A percentile compares a stretch with the other conserved stretches of the same genome.
Conservation (phyloP, 1,140 invertebrate species). For the Lerema accius region DNA sequence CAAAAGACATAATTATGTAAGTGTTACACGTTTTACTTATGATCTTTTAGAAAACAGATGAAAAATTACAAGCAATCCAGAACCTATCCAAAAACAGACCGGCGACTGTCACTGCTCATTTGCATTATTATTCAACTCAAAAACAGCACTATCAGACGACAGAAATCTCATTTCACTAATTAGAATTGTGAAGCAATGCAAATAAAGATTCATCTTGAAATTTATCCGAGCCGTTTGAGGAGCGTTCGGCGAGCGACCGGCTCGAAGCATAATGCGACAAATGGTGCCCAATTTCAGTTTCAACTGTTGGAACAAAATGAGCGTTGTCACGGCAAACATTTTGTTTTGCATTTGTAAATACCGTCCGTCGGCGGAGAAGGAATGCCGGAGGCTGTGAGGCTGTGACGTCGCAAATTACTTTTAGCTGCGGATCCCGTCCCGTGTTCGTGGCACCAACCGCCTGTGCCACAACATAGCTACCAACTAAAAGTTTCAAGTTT, state of each 20-base stretch:
- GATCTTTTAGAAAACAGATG: too few species aligned
- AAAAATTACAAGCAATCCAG: too few species aligned
- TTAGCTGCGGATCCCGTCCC: constrained; percentile 60
- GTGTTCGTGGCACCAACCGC: constrained; percentile 58
- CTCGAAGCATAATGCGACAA: neutral
- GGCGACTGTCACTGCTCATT: too few species aligned
- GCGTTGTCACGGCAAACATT: constrained; percentile 69
- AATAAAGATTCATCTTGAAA: neutral
- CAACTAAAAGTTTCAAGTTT: constrained; percentile 67
- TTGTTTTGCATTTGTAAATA: constrained; percentile 73
- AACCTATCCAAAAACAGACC: too few species aligned
- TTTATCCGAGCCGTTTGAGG: neutral
- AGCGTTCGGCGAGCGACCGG: neutral
- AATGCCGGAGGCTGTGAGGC: constrained; percentile 54
- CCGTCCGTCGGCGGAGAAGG: constrained; percentile 42
- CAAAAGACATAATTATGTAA: too few species aligned
- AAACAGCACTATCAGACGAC: neutral
- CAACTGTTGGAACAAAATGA: constrained; percentile 46
- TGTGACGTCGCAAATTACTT: constrained; percentile 76
- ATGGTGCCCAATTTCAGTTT: constrained; percentile 9
- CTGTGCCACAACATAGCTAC: constrained; percentile 58
- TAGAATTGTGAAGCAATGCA: neutral
- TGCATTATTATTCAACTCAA: neutral
- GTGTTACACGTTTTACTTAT: too few species aligned
- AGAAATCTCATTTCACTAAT: neutral